Percentiles rank a stretch among this genome's conserved stretches.
Evolutionary conservation across 2,888 invertebrate genomes (phyloP).

Genomic region (Trissoscelio sp.): DNA sequence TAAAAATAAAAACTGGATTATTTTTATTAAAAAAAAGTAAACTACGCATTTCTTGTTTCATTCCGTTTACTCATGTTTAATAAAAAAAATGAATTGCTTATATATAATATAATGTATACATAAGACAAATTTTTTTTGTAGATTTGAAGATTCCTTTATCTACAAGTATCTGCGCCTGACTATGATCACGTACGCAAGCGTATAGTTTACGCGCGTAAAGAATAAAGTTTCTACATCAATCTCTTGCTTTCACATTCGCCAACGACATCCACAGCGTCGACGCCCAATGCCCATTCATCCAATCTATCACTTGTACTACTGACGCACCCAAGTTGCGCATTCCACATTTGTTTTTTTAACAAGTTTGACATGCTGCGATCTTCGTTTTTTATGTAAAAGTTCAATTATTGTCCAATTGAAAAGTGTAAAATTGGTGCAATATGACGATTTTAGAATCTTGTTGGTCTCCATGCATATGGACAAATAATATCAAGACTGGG

Average conservation of each 20-base stretch:
- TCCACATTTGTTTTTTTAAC: constrained; percentile 16
- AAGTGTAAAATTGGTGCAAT: constrained; percentile 74
- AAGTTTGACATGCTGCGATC: constrained; percentile 38
- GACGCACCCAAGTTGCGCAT: constrained; percentile 69
- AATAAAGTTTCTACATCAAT: constrained; percentile 36
- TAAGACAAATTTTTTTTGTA: too few species aligned
- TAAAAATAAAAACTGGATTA: too few species aligned
- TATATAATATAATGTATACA: too few species aligned
- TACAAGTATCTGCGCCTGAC: constrained; percentile 10
- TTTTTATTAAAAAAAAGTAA: too few species aligned
- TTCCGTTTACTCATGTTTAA: too few species aligned
- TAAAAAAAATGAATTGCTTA: too few species aligned
- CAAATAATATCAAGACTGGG: constrained; percentile 90
- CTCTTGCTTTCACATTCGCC: constrained; percentile 53
- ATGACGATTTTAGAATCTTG: constrained; percentile 91
- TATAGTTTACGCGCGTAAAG: constrained; percentile 43
- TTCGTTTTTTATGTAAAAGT: constrained; percentile 24
- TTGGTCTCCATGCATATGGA: constrained; percentile 96
- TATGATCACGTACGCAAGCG: constrained; percentile 37
- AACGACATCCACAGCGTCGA: constrained; percentile 47
- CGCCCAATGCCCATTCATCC: constrained; percentile 51
- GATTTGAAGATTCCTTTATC: constrained; percentile 4
- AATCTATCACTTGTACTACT: constrained; percentile 42
- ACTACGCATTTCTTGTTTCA: too few species aligned
- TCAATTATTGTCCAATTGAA: constrained; percentile 1